Evolutionary conservation across 2,113 vertebrate genomes (phyloP).

Genomic region (Neotoma lepida): DNA sequence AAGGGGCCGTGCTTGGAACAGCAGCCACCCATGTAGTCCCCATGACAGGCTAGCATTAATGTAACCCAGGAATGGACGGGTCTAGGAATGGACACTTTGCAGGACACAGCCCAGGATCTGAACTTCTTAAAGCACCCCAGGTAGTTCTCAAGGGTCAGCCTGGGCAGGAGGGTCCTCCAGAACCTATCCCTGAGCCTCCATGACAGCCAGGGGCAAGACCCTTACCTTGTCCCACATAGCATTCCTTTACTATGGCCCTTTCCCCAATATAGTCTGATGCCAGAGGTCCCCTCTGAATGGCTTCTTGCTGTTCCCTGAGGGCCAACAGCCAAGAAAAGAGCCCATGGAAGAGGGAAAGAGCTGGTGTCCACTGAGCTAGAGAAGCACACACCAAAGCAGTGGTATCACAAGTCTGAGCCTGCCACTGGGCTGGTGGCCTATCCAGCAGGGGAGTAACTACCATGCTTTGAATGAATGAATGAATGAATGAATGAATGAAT

Average conservation of each 20-base stretch:
- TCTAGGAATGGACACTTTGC: background rate
- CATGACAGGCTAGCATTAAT: background rate
- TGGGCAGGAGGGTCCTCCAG: background rate
- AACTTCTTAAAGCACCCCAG: background rate
- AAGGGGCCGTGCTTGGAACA: background rate
- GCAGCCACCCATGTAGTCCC: background rate
- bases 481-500: background rate
- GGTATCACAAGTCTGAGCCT: background rate
- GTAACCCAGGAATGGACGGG: background rate
- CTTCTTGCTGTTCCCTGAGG: background rate
- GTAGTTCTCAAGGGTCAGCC: background rate
- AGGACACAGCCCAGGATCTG: background rate
- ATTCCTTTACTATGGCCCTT: background rate
- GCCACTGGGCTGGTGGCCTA: background rate
- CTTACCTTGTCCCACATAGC: too few relatives aligned
- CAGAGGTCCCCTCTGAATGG: background rate
- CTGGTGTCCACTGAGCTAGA: background rate
- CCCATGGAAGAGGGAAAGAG: background rate
- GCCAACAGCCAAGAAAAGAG: background rate
- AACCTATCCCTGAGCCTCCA: background rate
- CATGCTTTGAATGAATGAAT: background rate
- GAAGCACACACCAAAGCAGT: background rate
- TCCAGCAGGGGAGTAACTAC: background rate
- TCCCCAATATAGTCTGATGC: background rate
- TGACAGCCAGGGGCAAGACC: background rate